Percentiles rank a stretch among this genome's conserved stretches.
These are phyloP conservation scores for Epinephelus malabaricus DNA, from an alignment of 2,797 vertebrate species.

Conservation along the genomic window DNA sequence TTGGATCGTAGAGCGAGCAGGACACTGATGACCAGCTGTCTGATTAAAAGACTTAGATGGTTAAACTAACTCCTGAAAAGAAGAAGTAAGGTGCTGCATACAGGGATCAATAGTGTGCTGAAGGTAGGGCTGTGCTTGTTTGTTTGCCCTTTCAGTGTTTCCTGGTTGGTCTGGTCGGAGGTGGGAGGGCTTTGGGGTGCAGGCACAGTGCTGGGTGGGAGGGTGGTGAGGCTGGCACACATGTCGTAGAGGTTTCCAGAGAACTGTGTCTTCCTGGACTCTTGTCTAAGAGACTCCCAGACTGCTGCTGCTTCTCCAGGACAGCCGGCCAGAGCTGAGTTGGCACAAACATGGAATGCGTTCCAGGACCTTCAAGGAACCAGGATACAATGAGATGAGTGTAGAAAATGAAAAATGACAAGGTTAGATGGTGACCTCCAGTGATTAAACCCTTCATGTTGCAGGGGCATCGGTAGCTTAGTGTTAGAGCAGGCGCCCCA, in stretches of 20 bases:
- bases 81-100: slow-evolving; percentile 69
- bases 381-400: not conserved
- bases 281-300: slow-evolving; percentile 93
- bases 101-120: slow-evolving; percentile 75
- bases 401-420: not conserved
- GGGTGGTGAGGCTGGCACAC: slow-evolving; percentile 86
- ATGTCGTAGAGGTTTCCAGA: slow-evolving; percentile 93
- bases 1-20: not conserved
- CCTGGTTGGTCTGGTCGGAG: slow-evolving; percentile 90
- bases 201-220: slow-evolving; percentile 75
- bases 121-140: slow-evolving; percentile 52
- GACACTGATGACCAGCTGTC: slow-evolving; percentile 4
- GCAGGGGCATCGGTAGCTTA: no score
- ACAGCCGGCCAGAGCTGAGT: slow-evolving; percentile 88
- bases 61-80: slow-evolving; percentile 67
- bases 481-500: no score
- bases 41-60: slow-evolving; percentile 14
- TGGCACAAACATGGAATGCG: slow-evolving; percentile 92
- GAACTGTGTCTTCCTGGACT: slow-evolving; percentile 92
- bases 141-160: slow-evolving; percentile 87
- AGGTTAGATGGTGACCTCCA: no score
- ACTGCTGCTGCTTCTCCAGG: slow-evolving; percentile 90
- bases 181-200: slow-evolving; percentile 70
- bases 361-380: slow-evolving; percentile 92
- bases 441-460: no score